Evolutionary conservation across 2,888 invertebrate genomes (phyloP).

Genomic region (Brenthis daphne): DNA sequence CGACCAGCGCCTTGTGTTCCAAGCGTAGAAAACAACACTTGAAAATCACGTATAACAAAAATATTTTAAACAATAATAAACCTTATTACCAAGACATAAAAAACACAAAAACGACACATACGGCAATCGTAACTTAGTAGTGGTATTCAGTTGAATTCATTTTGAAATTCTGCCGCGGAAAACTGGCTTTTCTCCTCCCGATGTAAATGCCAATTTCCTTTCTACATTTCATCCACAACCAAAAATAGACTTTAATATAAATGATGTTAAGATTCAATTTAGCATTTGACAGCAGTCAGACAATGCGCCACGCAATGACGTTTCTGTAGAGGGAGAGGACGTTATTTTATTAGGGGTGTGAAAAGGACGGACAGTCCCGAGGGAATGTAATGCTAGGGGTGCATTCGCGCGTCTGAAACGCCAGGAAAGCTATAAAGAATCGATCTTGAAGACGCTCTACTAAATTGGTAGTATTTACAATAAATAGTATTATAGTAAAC

Average conservation of each 20-base stretch:
- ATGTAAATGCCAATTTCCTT: slow-evolving; percentile 80
- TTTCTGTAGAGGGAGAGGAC: slow-evolving; percentile 64
- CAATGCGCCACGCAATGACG: slow-evolving; percentile 81
- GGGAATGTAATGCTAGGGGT: slow-evolving; percentile 68
- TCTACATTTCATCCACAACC: slow-evolving; percentile 47
- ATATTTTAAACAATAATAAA: slow-evolving; percentile 41
- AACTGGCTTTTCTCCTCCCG: slow-evolving; percentile 78
- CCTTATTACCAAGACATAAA: slow-evolving; percentile 46
- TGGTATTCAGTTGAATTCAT: slow-evolving; percentile 65
- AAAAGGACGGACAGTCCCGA: slow-evolving; percentile 54
- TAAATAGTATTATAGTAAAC: slow-evolving; percentile 22
- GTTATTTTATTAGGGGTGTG: slow-evolving; percentile 46
- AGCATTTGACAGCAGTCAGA: slow-evolving; percentile 51
- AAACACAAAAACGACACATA: slow-evolving; percentile 20
- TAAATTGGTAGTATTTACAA: slow-evolving; percentile 38
- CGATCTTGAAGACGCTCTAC: slow-evolving; percentile 72
- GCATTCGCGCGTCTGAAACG: slow-evolving; percentile 67
- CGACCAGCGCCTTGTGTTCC: slow-evolving; percentile 60
- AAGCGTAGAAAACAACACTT: slow-evolving; percentile 60
- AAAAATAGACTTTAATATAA: slow-evolving; percentile 49
- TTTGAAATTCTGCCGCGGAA: slow-evolving; percentile 76
- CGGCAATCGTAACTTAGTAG: slow-evolving; percentile 51
- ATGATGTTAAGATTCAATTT: slow-evolving; percentile 49
- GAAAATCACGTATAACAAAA: slow-evolving; percentile 29
- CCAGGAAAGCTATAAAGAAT: slow-evolving; percentile 69